Evolutionary conservation across 2,113 vertebrate species (phyloP).

Genomic region (Myxocyprinus asiaticus): DNA sequence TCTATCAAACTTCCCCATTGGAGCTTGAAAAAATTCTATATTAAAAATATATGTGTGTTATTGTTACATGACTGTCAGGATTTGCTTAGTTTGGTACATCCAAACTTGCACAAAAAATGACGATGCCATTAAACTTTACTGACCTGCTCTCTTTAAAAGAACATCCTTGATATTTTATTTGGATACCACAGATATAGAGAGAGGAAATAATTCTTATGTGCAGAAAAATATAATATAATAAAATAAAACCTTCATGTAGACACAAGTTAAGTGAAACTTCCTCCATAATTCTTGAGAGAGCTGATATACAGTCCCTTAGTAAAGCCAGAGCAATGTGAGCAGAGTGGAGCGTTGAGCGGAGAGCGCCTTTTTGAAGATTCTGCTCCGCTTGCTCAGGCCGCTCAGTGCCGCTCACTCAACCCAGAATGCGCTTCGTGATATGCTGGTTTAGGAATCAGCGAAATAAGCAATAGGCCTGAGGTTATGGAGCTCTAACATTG

Average conservation of each 20-base stretch:
- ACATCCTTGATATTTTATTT: constrained; percentile 40
- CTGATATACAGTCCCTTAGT: no score
- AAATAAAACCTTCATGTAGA: constrained; percentile 9
- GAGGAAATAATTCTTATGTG: neutral
- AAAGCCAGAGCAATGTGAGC: no score
- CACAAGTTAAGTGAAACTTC: constrained; percentile 19
- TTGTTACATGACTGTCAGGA: neutral
- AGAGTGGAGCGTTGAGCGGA: no score
- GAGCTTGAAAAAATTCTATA: neutral
- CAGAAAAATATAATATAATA: neutral
- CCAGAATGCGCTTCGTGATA: no score
- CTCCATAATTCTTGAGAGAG: constrained; percentile 9
- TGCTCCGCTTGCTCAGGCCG: no score
- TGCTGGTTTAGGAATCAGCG: no score
- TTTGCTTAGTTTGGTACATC: constrained; percentile 10
- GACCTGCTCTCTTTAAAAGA: constrained; percentile 16
- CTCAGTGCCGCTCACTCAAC: no score
- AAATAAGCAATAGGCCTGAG: no score
- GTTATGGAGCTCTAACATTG: no score
- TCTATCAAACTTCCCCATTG: neutral
- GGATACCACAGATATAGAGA: neutral
- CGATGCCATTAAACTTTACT: neutral
- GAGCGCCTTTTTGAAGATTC: no score
- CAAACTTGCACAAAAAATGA: neutral
- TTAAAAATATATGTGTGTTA: neutral